Conservation (phyloP, 2,888 invertebrate genomes). For the Brachypalpus laphriformis region DNA sequence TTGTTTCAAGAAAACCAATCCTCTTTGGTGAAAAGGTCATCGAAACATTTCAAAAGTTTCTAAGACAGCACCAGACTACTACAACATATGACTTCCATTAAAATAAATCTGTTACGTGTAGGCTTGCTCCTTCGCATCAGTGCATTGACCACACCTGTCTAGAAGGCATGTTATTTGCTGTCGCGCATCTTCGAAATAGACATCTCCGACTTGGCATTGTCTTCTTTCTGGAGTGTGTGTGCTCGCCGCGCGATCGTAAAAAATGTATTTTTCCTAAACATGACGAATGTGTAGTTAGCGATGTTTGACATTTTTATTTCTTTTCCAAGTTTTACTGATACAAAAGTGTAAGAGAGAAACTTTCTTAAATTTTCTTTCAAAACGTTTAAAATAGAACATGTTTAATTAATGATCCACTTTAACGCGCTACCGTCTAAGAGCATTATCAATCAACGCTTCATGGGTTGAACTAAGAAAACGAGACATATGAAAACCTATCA, state of each 20-base stretch:
- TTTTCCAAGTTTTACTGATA: neutral
- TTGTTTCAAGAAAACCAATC: neutral
- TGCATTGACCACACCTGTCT: slow-evolving; percentile 9
- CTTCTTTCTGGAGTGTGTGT: slow-evolving; percentile 7
- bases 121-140: neutral
- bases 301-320: slow-evolving; percentile 37
- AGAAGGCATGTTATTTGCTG: neutral
- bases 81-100: neutral
- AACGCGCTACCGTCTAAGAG: slow-evolving; percentile 7
- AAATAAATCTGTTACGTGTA: neutral
- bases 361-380: neutral
- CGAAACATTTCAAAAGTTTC: neutral
- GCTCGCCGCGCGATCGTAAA: slow-evolving; percentile 5
- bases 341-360: neutral
- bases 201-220: slow-evolving; percentile 9
- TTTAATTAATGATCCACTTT: slow-evolving; percentile 8
- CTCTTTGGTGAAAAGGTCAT: too few relatives aligned
- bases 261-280: slow-evolving; percentile 12
- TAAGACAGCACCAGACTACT: neutral
- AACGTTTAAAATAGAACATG: slow-evolving; percentile 22
- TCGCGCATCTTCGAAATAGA: neutral
- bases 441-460: slow-evolving; percentile 23
- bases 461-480: neutral
- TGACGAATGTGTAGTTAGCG: slow-evolving; percentile 10
- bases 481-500: too few relatives aligned